Evolutionary conservation across 2,888 invertebrate genomes (phyloP).

Genomic region (Lamellibrachia columna): DNA sequence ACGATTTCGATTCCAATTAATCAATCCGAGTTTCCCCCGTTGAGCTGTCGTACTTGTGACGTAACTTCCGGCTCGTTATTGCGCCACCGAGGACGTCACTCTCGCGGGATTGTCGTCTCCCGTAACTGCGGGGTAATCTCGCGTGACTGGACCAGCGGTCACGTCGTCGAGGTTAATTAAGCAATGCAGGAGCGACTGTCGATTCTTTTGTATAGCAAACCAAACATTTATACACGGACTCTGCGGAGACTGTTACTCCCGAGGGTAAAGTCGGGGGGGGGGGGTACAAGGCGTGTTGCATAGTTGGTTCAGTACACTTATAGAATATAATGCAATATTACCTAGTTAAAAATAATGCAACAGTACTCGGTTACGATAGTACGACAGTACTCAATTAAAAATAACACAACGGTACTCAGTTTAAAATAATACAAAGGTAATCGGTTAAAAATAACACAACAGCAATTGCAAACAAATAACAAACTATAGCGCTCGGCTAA

Average conservation of each 20-base stretch:
- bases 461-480: no score
- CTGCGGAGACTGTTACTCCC: neutral
- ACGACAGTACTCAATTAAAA: no score
- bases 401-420: no score
- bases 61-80: neutral
- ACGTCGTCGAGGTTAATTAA: neutral
- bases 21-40: neutral
- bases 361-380: no score
- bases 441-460: no score
- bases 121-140: neutral
- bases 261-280: neutral
- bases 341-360: no score
- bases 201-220: neutral
- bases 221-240: neutral
- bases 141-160: neutral
- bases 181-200: neutral
- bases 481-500: no score
- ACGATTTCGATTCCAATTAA: slow-evolving; percentile 16
- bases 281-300: neutral
- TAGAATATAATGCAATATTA: no score
- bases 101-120: neutral
- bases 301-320: no score
- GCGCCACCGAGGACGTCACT: slow-evolving; percentile 10
- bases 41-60: neutral
- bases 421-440: no score